phyloP scores from a whole-genome alignment of 2,113 vertebrate genomes.

The Clarias batrachus region DNA sequence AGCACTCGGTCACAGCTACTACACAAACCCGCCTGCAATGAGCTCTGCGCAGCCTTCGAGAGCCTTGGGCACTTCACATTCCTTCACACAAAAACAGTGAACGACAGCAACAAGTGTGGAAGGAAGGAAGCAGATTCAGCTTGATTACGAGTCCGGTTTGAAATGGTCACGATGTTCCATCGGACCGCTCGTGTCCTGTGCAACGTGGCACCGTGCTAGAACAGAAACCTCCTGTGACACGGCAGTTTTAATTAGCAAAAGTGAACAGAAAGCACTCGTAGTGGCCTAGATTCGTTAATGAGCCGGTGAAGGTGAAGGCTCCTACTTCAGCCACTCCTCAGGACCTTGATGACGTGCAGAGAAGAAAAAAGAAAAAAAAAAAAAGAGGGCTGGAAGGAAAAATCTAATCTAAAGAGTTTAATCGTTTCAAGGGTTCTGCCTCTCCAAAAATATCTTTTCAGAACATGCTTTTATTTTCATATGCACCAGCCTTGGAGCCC shows the following conservation, averaged over 20 bases:
- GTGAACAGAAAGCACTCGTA: conserved; percentile 39
- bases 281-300: conserved; percentile 54
- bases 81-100: conserved; percentile 2
- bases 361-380: background rate
- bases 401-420: background rate
- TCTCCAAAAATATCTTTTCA: background rate
- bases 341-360: background rate
- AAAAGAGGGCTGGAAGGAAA: conserved; percentile 16
- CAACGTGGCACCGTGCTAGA: conserved; percentile 14
- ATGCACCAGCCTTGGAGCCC: conserved; percentile 20
- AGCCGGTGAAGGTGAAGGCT: conserved; percentile 48
- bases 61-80: conserved; percentile 15
- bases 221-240: conserved; percentile 43
- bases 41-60: background rate
- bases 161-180: background rate
- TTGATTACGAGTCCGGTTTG: background rate
- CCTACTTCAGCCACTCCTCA: conserved; percentile 24
- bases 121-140: background rate
- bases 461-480: background rate
- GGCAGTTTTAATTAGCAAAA: conserved; percentile 50
- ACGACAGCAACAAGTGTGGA: background rate
- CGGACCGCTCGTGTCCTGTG: background rate
- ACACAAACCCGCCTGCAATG: background rate
- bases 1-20: conserved; percentile 6
- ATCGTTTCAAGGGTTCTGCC: background rate